phyloP scores from a whole-genome alignment of 2,797 vertebrate species.

The Babyrousa celebensis region DNA sequence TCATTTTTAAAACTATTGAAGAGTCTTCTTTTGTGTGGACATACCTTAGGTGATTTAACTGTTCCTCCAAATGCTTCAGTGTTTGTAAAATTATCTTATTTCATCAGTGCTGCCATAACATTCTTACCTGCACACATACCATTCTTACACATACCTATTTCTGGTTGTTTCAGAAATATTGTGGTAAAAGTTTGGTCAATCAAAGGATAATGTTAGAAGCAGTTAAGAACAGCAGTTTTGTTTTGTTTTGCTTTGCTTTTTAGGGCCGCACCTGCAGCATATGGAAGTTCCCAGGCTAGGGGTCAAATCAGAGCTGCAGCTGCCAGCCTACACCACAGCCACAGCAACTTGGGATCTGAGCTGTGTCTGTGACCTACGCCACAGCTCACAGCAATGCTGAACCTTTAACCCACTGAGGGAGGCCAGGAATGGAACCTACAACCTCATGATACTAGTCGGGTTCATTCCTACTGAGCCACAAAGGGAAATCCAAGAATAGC shows the following conservation, averaged over 20 bases:
- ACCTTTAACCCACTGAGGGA: too few relatives aligned
- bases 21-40: neutral
- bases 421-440: too few relatives aligned
- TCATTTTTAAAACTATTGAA: conserved; percentile 5
- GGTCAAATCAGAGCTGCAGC: too few relatives aligned
- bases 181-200: neutral
- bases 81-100: neutral
- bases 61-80: neutral
- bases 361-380: too few relatives aligned
- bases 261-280: too few relatives aligned
- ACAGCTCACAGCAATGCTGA: too few relatives aligned
- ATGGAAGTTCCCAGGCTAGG: too few relatives aligned
- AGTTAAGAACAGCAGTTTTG: neutral
- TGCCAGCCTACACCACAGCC: too few relatives aligned
- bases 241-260: too few relatives aligned
- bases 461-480: too few relatives aligned
- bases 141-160: neutral
- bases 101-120: neutral
- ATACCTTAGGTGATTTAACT: neutral
- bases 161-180: conserved; percentile 10
- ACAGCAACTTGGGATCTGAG: too few relatives aligned
- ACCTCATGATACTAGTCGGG: too few relatives aligned
- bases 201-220: neutral
- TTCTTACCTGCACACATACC: neutral
- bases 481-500: neutral